A percentile compares a stretch with the other conserved stretches of the same genome.
phyloP scores from a whole-genome alignment of 1,140 invertebrate genomes.

The Euglossa dilemma region DNA sequence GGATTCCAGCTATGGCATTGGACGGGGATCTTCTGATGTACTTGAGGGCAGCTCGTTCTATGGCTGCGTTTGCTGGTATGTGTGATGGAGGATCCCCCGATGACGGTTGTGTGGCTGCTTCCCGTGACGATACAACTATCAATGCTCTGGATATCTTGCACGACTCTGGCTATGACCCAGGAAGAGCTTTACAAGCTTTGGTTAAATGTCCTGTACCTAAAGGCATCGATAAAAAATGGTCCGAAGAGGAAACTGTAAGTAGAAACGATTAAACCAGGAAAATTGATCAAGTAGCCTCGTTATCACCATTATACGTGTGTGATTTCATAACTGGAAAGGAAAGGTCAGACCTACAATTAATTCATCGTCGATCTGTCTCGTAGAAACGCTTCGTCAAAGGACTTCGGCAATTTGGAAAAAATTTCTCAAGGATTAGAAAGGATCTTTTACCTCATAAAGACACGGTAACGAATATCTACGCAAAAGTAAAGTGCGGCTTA shows the following conservation, averaged over 20 bases:
- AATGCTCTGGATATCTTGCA: slow-evolving; percentile 98
- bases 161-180: slow-evolving; percentile 96
- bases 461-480: slow-evolving; percentile 85
- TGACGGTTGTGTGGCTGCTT: slow-evolving; percentile 97
- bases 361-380: slow-evolving; percentile 20
- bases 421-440: slow-evolving; percentile 98
- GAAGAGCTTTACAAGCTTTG: slow-evolving; percentile 96
- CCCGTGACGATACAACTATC: slow-evolving; percentile 98
- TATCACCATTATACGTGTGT: not conserved
- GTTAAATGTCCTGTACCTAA: slow-evolving; percentile 98
- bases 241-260: slow-evolving; percentile 96
- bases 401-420: slow-evolving; percentile 98
- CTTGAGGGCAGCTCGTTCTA: slow-evolving; percentile 96
- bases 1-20: slow-evolving; percentile 94
- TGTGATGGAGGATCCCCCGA: slow-evolving; percentile 98
- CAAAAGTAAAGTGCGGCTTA: not conserved
- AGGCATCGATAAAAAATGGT: slow-evolving; percentile 98
- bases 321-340: not conserved
- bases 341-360: slow-evolving; percentile 4
- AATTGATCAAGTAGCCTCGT: not conserved
- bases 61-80: slow-evolving; percentile 98
- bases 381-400: slow-evolving; percentile 98
- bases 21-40: slow-evolving; percentile 99
- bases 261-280: not conserved
- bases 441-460: slow-evolving; percentile 98